phyloP scores from a whole-genome alignment of 2,888 invertebrate genomes.

The Operophtera brumata region DNA sequence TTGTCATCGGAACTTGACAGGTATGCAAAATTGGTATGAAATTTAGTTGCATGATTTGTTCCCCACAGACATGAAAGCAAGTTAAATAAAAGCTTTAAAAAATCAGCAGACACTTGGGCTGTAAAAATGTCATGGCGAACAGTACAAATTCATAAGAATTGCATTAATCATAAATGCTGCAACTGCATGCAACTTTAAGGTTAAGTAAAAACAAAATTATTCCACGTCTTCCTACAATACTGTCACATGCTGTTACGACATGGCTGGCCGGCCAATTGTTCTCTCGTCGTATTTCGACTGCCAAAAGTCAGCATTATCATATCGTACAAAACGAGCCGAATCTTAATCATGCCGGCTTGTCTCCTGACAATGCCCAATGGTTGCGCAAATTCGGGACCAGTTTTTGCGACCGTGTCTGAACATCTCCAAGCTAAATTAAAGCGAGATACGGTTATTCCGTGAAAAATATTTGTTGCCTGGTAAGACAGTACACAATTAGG shows the following conservation, averaged over 20 bases:
- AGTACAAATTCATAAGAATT: neutral
- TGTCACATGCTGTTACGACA: constrained; percentile 14
- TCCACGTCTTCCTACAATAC: constrained; percentile 9
- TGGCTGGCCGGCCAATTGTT: constrained; percentile 17
- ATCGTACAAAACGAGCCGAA: constrained; percentile 20
- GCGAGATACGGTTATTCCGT: constrained; percentile 2
- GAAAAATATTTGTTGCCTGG: constrained; percentile 3
- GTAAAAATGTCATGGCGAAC: too few relatives aligned
- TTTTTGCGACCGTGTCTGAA: constrained; percentile 16
- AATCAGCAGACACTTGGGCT: too few relatives aligned
- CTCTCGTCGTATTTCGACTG: constrained; percentile 11
- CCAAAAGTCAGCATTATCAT: constrained; percentile 19
- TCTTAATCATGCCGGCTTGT: constrained; percentile 19
- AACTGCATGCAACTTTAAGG: neutral
- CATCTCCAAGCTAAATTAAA: constrained; percentile 10
- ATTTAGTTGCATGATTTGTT: too few relatives aligned
- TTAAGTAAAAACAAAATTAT: constrained; percentile 6
- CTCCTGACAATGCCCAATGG: constrained; percentile 15
- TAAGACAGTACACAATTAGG: neutral
- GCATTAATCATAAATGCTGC: neutral
- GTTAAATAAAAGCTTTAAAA: too few relatives aligned
- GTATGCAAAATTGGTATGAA: too few relatives aligned
- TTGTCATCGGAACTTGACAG: too few relatives aligned
- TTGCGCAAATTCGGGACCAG: constrained; percentile 10
- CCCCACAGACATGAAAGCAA: too few relatives aligned